phyloP scores from a whole-genome alignment of 1,140 invertebrate species.

The Bombus terrestris region DNA sequence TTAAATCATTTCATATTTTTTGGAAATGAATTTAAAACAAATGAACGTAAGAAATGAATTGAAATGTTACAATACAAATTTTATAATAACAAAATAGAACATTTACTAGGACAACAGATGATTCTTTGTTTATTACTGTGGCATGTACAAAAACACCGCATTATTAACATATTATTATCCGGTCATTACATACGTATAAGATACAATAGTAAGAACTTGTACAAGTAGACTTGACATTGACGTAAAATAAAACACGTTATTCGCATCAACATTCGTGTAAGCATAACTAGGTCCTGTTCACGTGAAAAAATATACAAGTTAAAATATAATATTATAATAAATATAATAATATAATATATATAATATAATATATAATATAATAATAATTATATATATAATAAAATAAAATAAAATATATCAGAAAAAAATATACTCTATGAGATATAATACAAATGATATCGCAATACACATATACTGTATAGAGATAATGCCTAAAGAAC shows the following conservation, averaged over 20 bases:
- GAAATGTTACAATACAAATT: background rate
- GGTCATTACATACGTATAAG: too few relatives aligned
- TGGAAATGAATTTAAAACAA: too few relatives aligned
- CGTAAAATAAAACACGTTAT: background rate
- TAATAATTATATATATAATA: background rate
- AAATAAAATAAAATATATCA: too few relatives aligned
- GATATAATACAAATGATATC: background rate
- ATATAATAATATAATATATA: too few relatives aligned
- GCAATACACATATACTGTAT: background rate
- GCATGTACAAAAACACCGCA: background rate
- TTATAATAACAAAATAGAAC: background rate
- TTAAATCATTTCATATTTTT: background rate
- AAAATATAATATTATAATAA: background rate
- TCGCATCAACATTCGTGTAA: background rate
- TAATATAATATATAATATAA: too few relatives aligned
- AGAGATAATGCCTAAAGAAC: background rate
- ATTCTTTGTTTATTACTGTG: background rate
- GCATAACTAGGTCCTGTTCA: background rate
- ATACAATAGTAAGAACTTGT: constrained; percentile 22
- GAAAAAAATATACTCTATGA: background rate
- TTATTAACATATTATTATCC: background rate
- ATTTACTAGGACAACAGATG: background rate
- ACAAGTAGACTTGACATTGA: constrained; percentile 5
- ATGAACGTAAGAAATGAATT: background rate
- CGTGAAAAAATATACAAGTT: background rate